phyloP scores from a whole-genome alignment of 2,888 invertebrate species.

The Epistrophe eligans region DNA sequence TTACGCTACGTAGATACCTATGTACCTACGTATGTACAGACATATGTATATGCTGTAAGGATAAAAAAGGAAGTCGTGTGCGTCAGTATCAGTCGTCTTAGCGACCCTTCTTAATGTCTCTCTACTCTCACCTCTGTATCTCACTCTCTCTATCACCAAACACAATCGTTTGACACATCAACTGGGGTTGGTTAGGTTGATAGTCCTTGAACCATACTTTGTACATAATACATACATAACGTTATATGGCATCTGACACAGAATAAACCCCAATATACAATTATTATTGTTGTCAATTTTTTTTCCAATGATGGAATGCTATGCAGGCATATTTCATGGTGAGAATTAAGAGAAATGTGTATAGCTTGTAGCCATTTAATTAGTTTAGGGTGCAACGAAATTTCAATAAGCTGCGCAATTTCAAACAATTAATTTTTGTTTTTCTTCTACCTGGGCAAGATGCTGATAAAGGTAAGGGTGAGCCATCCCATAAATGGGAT shows the following conservation, averaged over 20 bases:
- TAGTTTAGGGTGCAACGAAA: constrained; percentile 67
- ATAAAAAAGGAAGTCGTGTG: constrained; percentile 52
- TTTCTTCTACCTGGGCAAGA: constrained; percentile 47
- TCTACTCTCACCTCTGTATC: constrained; percentile 1
- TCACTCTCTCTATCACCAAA: constrained; percentile 13
- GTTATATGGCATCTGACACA: not conserved
- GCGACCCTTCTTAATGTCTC: constrained; percentile 52
- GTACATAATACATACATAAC: not conserved
- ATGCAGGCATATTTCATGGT: constrained; percentile 60
- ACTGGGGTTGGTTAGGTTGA: constrained; percentile 34
- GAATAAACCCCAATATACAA: not conserved
- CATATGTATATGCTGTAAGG: not conserved
- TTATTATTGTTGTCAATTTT: constrained; percentile 61
- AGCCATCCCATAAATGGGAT: not conserved
- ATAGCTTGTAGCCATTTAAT: constrained; percentile 69
- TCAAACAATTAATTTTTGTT: constrained; percentile 1
- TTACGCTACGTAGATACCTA: not conserved
- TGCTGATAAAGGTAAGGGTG: not conserved
- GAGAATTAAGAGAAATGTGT: constrained; percentile 28
- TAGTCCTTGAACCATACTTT: constrained; percentile 44
- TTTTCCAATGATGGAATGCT: constrained; percentile 66
- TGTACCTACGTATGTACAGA: too few species aligned
- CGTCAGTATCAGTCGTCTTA: constrained; percentile 50
- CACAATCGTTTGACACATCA: constrained; percentile 64
- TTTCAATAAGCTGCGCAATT: constrained; percentile 38